Conservation (phyloP, 2,113 vertebrate genomes). For the Anser brachyrhynchus region DNA sequence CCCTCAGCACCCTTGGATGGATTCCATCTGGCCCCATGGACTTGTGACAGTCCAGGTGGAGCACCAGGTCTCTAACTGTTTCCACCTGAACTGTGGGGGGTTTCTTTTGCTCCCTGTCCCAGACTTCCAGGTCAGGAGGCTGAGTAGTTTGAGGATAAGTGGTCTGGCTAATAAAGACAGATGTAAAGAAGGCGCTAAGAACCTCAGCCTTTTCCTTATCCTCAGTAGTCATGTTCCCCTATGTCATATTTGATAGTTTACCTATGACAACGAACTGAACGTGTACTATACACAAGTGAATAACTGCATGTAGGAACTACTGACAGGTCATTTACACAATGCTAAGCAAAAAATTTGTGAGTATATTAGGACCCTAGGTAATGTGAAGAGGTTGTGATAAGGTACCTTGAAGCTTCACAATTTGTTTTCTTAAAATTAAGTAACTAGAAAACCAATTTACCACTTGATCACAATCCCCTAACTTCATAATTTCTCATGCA, state of each 20-base stretch:
- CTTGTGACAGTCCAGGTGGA: too few relatives aligned
- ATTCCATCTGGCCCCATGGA: too few relatives aligned
- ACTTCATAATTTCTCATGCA: slow-evolving; percentile 21
- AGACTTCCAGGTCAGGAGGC: too few relatives aligned
- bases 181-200: too few relatives aligned
- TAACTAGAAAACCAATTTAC: slow-evolving; percentile 43
- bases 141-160: too few relatives aligned
- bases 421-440: slow-evolving; percentile 18
- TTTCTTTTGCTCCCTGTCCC: too few relatives aligned
- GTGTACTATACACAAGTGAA: not conserved
- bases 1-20: too few relatives aligned
- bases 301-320: not conserved
- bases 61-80: too few relatives aligned
- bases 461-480: not conserved
- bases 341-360: not conserved
- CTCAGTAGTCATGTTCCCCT: not conserved
- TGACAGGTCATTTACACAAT: not conserved
- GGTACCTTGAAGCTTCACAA: not conserved
- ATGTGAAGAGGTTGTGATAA: not conserved
- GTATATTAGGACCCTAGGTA: not conserved
- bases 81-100: too few relatives aligned
- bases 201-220: too few relatives aligned
- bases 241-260: not conserved
- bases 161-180: too few relatives aligned
- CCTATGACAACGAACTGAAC: not conserved